These are phyloP conservation scores for Dryadula phaetusa DNA, from an alignment of 2,888 invertebrate species.

Conservation along the genomic window DNA sequence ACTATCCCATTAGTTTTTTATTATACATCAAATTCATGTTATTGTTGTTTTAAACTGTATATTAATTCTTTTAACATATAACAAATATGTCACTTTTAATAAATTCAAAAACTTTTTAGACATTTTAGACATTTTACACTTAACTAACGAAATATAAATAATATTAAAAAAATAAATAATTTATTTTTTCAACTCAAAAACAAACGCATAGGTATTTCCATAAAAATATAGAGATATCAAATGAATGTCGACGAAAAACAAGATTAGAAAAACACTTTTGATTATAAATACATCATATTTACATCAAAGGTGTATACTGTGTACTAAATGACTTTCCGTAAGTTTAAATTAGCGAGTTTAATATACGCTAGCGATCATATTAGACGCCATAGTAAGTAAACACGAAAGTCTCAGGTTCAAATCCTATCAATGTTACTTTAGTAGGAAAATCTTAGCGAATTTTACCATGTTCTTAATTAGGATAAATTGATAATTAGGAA, in stretches of 20 bases:
- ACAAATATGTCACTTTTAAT: too few relatives aligned
- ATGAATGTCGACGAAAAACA: not conserved
- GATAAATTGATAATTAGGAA: too few relatives aligned
- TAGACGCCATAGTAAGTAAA: not conserved
- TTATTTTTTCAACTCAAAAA: not conserved
- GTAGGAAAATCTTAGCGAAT: too few relatives aligned
- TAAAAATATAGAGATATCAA: not conserved
- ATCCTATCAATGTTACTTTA: not conserved
- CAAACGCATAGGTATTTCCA: not conserved
- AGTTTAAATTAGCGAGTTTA: conserved; percentile 4
- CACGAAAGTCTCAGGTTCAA: not conserved
- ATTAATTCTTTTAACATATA: too few relatives aligned
- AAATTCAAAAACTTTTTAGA: too few relatives aligned
- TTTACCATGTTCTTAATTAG: too few relatives aligned
- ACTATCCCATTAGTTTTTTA: too few relatives aligned
- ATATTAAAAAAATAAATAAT: not conserved
- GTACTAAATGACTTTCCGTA: conserved; percentile 20
- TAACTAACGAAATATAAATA: too few relatives aligned
- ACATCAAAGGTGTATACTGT: conserved; percentile 27
- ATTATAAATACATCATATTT: conserved; percentile 6
- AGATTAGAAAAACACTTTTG: not conserved
- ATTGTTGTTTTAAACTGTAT: too few relatives aligned
- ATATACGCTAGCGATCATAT: conserved; percentile 1
- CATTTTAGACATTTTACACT: too few relatives aligned
- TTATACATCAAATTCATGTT: too few relatives aligned